phyloP scores from a whole-genome alignment of 2,113 vertebrate species.

The Pipra filicauda region DNA sequence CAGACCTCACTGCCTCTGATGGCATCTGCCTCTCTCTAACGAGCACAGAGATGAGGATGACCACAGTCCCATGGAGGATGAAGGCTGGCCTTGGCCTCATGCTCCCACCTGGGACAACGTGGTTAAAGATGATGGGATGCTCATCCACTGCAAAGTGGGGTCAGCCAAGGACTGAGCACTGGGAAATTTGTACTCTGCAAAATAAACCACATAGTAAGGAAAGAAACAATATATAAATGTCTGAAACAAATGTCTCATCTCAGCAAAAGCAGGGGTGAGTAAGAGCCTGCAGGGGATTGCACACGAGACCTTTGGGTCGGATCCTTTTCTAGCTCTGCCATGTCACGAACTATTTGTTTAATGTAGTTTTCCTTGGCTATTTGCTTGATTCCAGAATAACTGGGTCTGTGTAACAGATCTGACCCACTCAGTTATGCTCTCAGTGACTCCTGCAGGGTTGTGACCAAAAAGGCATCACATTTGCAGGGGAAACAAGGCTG shows the following conservation, averaged over 20 bases:
- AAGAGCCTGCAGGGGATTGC: conserved; percentile 35
- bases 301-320: conserved; percentile 14
- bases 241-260: conserved; percentile 35
- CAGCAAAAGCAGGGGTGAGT: conserved; percentile 23
- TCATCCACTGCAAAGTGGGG: not conserved
- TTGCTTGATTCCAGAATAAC: not conserved
- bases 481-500: not conserved
- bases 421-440: not conserved
- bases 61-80: not conserved
- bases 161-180: not conserved
- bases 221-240: conserved; percentile 25
- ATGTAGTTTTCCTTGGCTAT: not conserved
- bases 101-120: not conserved
- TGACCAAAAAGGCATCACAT: not conserved
- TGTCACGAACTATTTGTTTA: not conserved
- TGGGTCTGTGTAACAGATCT: not conserved
- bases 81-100: not conserved
- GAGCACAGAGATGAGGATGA: not conserved
- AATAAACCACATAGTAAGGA: not conserved
- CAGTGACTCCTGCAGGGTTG: not conserved
- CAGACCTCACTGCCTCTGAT: not conserved
- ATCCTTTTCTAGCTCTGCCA: conserved; percentile 7
- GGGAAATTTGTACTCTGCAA: not conserved
- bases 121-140: not conserved
- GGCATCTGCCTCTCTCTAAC: not conserved